Percentiles rank a stretch among this genome's conserved stretches.
These are phyloP conservation scores for Plutella xylostella DNA, from an alignment of 2,888 invertebrate genomes.

Conservation along the genomic window DNA sequence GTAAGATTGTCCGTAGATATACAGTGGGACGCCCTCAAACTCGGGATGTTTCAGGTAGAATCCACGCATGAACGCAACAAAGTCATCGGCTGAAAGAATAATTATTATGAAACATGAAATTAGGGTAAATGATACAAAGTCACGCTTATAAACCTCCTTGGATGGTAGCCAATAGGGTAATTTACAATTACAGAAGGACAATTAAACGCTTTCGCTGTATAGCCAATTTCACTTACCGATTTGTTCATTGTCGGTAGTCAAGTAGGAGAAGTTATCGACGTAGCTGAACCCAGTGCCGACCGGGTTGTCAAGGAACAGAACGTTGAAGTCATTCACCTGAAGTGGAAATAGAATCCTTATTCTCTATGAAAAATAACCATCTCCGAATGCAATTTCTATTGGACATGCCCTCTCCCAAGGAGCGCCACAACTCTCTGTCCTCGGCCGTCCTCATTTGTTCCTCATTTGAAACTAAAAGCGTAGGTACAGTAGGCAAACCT, in stretches of 20 bases:
- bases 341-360: too few relatives aligned
- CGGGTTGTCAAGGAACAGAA: conserved; percentile 91
- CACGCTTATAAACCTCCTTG: too few relatives aligned
- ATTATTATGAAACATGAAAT: not conserved
- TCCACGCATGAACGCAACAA: conserved; percentile 76
- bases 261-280: conserved; percentile 58
- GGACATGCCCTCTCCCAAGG: too few relatives aligned
- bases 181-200: too few relatives aligned
- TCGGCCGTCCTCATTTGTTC: too few relatives aligned
- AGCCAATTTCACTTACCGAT: conserved; percentile 35
- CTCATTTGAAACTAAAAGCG: too few relatives aligned
- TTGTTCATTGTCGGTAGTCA: conserved; percentile 50
- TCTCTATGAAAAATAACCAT: too few relatives aligned
- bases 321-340: conserved; percentile 81
- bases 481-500: too few relatives aligned
- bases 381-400: too few relatives aligned
- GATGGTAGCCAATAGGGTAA: too few relatives aligned
- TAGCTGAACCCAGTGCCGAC: conserved; percentile 92
- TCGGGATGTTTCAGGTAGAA: conserved; percentile 77
- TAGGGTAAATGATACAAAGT: not conserved
- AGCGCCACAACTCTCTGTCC: too few relatives aligned
- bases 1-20: conserved; percentile 91
- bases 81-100: conserved; percentile 72
- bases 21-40: conserved; percentile 80
- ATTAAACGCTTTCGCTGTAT: not conserved